Evolutionary conservation across 2,888 invertebrate genomes (phyloP).

Genomic region (Erebia ligea): DNA sequence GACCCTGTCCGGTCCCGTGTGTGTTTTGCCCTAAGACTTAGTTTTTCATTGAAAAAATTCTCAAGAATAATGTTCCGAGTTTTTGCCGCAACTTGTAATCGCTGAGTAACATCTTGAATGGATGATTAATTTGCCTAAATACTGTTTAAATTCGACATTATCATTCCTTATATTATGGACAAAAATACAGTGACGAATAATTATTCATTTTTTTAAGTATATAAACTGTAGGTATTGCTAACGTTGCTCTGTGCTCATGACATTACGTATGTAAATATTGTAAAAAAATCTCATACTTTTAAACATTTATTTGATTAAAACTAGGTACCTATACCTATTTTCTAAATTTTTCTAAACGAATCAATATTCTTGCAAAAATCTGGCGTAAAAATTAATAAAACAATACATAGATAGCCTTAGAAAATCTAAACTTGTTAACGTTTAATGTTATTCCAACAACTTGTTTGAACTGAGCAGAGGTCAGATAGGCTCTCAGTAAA

Average conservation of each 20-base stretch:
- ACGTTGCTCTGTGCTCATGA: not conserved
- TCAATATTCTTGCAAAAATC: too few relatives aligned
- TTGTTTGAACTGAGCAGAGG: constrained; percentile 21
- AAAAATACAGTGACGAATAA: constrained; percentile 9
- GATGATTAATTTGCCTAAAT: constrained; percentile 8
- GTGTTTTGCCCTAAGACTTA: not conserved
- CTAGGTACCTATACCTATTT: too few relatives aligned
- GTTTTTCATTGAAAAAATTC: constrained; percentile 21
- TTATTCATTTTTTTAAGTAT: not conserved
- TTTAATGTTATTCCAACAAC: constrained; percentile 22
- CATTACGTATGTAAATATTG: not conserved
- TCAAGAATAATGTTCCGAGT: constrained; percentile 18
- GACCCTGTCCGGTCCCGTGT: too few relatives aligned
- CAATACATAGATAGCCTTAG: not conserved
- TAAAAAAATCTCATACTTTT: too few relatives aligned
- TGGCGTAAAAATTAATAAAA: not conserved
- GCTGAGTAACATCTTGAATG: constrained; percentile 8
- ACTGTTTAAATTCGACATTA: constrained; percentile 17
- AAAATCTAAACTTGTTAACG: constrained; percentile 13
- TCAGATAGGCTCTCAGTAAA: constrained; percentile 20
- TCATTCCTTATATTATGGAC: constrained; percentile 10
- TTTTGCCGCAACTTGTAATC: constrained; percentile 13
- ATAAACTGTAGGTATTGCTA: too few relatives aligned
- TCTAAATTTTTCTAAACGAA: too few relatives aligned
- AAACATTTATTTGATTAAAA: too few relatives aligned